Evolutionary conservation across 2,797 vertebrate species (phyloP), one percentile per base, ranked within the genome.

Genomic region (Eulemur albifrons): DNA sequence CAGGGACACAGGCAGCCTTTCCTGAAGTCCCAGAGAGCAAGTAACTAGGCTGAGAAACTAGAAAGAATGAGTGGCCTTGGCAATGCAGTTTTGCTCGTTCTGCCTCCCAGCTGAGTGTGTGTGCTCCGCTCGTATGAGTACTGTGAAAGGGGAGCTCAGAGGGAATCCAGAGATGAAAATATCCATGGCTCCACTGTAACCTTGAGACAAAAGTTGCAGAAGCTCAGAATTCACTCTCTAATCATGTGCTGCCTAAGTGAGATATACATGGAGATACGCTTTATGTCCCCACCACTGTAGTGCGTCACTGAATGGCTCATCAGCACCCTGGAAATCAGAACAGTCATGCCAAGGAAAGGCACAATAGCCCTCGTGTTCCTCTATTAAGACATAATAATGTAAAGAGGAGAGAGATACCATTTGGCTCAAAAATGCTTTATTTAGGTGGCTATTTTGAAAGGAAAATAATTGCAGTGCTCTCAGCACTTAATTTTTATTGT

Each of bases 381-480:
- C 35, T 73, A 13, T 93, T 92, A 94, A 97, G 81, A 27, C 2
- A 23, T 54, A 93, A 76, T 73, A 76, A 40, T 69, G 21, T 63
- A 95, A 57, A 80, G 50, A 82, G 67, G 85, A 30, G 73, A 93
- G 70, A 82, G 13, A 69, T 14, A 85, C 6, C 11, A 32, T 69
- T 57, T 50, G 54, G 21, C 80, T 75, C 38, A 72, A 94, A 76
- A 89, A 38, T 45, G 48, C 32, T 67, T 73, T 45, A 48, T 83
- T 95, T 80, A 40, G n/a, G 11, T 90, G 96, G 52, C 63, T 35
- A 75, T 96, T 94, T 35, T 57, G 70, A 82, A 88, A 96, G 72
- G 90, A 86, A 72, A 98, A 72, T 73, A 63, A 97, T 67, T 79
- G 50, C 52, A 20, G 30, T 63, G n/a, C 25, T 63, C 30, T 48